Conservation (phyloP, 2,797 vertebrate species). For the Brachyrhaphis roseni region DNA sequence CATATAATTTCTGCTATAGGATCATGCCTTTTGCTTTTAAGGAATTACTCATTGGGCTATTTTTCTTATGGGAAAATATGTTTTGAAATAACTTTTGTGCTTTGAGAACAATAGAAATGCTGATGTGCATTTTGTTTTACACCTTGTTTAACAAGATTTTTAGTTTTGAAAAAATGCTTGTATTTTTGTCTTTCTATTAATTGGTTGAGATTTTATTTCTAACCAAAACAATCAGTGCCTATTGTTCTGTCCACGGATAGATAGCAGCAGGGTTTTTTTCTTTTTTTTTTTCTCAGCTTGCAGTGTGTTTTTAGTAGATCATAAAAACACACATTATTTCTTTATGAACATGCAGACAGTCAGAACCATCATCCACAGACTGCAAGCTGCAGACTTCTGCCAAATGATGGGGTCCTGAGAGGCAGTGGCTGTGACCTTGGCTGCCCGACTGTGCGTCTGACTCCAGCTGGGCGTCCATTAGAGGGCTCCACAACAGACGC, state of each 20-base stretch:
- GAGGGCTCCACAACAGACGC: constrained; percentile 79
- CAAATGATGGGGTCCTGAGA: constrained; percentile 76
- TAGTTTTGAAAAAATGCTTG: neutral
- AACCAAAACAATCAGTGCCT: neutral
- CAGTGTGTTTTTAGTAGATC: neutral
- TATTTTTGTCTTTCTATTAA: constrained; percentile 17
- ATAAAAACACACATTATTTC: constrained; percentile 14
- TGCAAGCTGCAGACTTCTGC: constrained; percentile 60
- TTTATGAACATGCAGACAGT: constrained; percentile 4
- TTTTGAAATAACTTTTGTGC: neutral
- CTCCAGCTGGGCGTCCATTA: constrained; percentile 82
- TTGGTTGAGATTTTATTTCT: constrained; percentile 8
- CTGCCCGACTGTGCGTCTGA: constrained; percentile 77
- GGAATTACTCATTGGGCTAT: neutral
- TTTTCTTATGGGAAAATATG: neutral
- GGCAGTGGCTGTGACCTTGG: constrained; percentile 76
- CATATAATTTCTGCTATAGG: neutral
- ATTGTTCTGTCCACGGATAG: neutral
- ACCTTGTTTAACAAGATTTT: neutral
- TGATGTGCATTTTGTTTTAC: neutral
- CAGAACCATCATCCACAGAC: constrained; percentile 21
- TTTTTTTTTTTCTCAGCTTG: neutral
- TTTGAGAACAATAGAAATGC: neutral
- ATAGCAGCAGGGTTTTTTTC: too few species aligned
- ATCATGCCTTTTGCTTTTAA: neutral